Evolutionary conservation across 2,888 invertebrate species (phyloP).

Genomic region (Anodontia alba): DNA sequence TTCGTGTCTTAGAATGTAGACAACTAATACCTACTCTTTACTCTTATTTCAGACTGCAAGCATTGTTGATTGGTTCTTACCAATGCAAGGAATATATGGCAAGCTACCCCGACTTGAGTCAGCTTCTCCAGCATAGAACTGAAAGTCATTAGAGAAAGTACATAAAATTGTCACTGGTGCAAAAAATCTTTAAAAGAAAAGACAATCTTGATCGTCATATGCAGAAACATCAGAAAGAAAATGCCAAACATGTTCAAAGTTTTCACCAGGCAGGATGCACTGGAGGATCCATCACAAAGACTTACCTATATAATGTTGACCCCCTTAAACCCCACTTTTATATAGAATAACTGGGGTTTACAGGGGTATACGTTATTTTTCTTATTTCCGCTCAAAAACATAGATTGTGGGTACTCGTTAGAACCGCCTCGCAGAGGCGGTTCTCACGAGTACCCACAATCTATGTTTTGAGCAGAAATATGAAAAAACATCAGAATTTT

Average conservation of each 20-base stretch:
- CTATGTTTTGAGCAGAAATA: too few species aligned
- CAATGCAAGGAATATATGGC: slow-evolving; percentile 32
- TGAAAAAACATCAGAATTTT: too few species aligned
- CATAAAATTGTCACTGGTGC: slow-evolving; percentile 16
- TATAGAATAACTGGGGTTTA: too few species aligned
- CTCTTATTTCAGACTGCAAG: background rate
- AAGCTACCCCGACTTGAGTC: slow-evolving; percentile 35
- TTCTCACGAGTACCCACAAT: too few species aligned
- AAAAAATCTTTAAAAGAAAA: slow-evolving; percentile 36
- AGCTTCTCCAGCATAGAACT: slow-evolving; percentile 29
- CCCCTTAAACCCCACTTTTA: too few species aligned
- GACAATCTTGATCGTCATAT: slow-evolving; percentile 1
- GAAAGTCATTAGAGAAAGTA: slow-evolving; percentile 32
- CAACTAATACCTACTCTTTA: background rate
- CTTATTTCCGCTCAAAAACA: too few species aligned
- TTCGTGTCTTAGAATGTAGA: background rate
- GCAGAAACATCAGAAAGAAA: slow-evolving; percentile 24
- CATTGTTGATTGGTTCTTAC: slow-evolving; percentile 26
- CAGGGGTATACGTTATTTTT: too few species aligned
- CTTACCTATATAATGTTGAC: too few species aligned
- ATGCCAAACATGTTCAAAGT: slow-evolving; percentile 32
- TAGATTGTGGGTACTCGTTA: too few species aligned
- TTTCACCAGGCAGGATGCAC: slow-evolving; percentile 28
- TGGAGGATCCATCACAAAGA: slow-evolving; percentile 28
- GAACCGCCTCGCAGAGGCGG: too few species aligned